A percentile compares a stretch with the other conserved stretches of the same genome.
These are phyloP conservation scores for Phyllotreta cruciferae DNA, from an alignment of 2,888 invertebrate genomes.

Conservation along the genomic window DNA sequence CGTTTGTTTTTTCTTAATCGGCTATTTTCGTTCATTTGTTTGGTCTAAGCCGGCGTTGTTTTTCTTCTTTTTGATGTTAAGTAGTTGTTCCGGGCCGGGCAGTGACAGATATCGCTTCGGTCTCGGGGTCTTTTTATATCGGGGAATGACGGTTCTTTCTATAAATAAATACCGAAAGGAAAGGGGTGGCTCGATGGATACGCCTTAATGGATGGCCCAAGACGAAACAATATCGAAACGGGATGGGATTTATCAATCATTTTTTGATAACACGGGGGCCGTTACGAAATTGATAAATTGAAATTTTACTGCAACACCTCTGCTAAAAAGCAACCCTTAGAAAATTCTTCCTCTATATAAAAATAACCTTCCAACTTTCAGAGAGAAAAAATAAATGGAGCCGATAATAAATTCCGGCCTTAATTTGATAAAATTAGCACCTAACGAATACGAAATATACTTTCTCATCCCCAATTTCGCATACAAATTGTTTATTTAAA, in stretches of 20 bases:
- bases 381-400: constrained; percentile 1
- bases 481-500: constrained; percentile 18
- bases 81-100: constrained; percentile 37
- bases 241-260: no score
- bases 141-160: constrained; percentile 37
- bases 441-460: constrained; percentile 6
- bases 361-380: not conserved
- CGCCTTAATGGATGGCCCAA: no score
- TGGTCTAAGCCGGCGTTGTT: constrained; percentile 46
- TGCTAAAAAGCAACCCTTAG: no score
- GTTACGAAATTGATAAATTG: no score
- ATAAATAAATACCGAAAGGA: constrained; percentile 31
- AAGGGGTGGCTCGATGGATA: constrained; percentile 10
- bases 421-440: constrained; percentile 11
- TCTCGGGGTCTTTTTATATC: constrained; percentile 38
- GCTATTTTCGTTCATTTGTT: constrained; percentile 52
- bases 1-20: constrained; percentile 53
- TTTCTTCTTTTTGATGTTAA: constrained; percentile 43
- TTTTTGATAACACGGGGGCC: no score
- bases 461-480: constrained; percentile 12
- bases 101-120: constrained; percentile 40
- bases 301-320: no score
- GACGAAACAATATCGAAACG: no score
- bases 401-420: not conserved
- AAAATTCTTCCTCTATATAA: no score